phyloP scores from a whole-genome alignment of 2,113 vertebrate species.

The Oenanthe melanoleuca region DNA sequence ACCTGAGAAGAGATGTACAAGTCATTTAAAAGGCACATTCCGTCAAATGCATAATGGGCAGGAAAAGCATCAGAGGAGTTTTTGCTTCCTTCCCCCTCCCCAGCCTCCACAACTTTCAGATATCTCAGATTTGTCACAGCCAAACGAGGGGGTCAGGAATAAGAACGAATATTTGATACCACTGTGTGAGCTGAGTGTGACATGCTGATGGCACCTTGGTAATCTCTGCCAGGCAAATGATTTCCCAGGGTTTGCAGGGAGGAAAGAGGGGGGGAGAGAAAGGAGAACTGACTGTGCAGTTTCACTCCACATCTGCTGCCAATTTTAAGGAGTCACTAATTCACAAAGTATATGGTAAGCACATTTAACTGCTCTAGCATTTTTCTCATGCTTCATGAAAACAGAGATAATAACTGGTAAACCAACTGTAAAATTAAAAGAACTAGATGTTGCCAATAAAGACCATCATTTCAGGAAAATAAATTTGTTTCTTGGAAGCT shows the following conservation, averaged over 20 bases:
- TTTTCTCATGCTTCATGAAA: slow-evolving; percentile 82
- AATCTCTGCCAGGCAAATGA: slow-evolving; percentile 21
- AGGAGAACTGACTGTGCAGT: slow-evolving; percentile 48
- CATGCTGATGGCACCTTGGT: not conserved
- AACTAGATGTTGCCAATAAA: slow-evolving; percentile 85
- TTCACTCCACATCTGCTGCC: slow-evolving; percentile 58
- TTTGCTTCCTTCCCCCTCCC: not conserved
- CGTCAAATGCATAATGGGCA: slow-evolving; percentile 35
- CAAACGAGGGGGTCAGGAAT: not conserved
- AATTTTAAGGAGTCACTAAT: slow-evolving; percentile 76
- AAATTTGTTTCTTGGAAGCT: slow-evolving; percentile 82
- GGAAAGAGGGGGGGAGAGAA: not conserved
- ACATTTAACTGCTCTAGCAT: slow-evolving; percentile 77
- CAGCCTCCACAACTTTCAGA: not conserved
- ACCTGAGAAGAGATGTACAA: slow-evolving; percentile 60
- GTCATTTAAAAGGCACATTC: slow-evolving; percentile 69
- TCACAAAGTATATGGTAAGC: slow-evolving; percentile 77
- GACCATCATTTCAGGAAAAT: slow-evolving; percentile 82
- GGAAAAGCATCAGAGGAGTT: not conserved
- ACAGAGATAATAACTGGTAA: slow-evolving; percentile 85
- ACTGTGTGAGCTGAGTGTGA: not conserved
- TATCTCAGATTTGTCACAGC: slow-evolving; percentile 45
- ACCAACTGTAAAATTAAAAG: slow-evolving; percentile 87
- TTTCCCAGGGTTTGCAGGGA: not conserved
- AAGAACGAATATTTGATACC: slow-evolving; percentile 6